phyloP scores from a whole-genome alignment of 2,113 vertebrate species.

The Morone saxatilis region DNA sequence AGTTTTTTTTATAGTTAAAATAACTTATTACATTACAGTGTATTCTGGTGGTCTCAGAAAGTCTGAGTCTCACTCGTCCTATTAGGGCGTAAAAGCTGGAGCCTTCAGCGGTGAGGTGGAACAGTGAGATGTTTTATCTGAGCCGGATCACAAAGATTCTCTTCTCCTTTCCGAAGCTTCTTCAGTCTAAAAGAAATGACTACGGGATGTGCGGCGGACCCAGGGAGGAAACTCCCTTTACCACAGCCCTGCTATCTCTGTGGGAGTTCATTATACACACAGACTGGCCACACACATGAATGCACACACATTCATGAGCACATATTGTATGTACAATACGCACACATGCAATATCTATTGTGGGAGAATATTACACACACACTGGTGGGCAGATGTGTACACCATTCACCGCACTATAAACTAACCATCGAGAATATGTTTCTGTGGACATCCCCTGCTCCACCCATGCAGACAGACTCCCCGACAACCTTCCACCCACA shows the following conservation, averaged over 20 bases:
- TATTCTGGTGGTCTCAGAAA: not conserved
- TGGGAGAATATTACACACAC: slow-evolving; percentile 50
- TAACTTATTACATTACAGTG: not conserved
- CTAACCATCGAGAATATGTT: slow-evolving; percentile 52
- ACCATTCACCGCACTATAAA: slow-evolving; percentile 63
- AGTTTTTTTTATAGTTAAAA: too few species aligned
- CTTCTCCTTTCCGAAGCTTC: slow-evolving; percentile 25
- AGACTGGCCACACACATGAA: slow-evolving; percentile 66
- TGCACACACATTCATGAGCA: slow-evolving; percentile 29
- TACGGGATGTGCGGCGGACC: slow-evolving; percentile 66
- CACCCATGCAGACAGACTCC: slow-evolving; percentile 64
- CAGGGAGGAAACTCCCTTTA: slow-evolving; percentile 75
- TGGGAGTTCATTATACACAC: slow-evolving; percentile 75
- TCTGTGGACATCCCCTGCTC: slow-evolving; percentile 62
- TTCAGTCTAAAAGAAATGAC: slow-evolving; percentile 63
- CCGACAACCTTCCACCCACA: slow-evolving; percentile 43
- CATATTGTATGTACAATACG: slow-evolving; percentile 3
- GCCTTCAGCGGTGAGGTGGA: not conserved
- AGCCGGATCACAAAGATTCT: slow-evolving; percentile 43
- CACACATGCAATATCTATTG: slow-evolving; percentile 32
- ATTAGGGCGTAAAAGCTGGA: slow-evolving; percentile 9
- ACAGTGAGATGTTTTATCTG: slow-evolving; percentile 48
- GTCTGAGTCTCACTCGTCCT: not conserved
- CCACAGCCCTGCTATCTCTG: slow-evolving; percentile 76
- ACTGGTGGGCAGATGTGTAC: slow-evolving; percentile 60